Conservation (phyloP, 2,113 vertebrate species). For the Pangasianodon hypophthalmus region DNA sequence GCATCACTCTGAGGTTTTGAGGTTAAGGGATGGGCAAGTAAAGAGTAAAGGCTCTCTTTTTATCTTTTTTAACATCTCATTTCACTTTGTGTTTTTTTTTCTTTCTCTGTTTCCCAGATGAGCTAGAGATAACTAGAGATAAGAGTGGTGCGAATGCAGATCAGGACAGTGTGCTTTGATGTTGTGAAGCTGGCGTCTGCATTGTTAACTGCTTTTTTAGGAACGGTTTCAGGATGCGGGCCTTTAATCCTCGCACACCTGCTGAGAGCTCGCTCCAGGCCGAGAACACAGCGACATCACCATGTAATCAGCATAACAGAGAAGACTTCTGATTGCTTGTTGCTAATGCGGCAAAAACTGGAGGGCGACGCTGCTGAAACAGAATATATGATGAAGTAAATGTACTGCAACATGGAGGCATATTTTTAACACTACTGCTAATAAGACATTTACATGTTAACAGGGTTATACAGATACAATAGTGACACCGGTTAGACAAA, state of each 20-base stretch:
- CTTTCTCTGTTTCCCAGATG: neutral
- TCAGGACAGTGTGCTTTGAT: conserved; percentile 31
- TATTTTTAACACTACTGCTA: neutral
- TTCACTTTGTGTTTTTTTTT: neutral
- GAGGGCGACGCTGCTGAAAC: neutral
- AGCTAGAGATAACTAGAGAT: conserved; percentile 22
- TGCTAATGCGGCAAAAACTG: conserved; percentile 24
- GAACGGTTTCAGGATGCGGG: conserved; percentile 16
- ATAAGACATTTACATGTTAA: neutral
- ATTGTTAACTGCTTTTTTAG: conserved; percentile 31
- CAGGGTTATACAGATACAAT: neutral
- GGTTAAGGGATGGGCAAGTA: neutral
- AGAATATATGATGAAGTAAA: neutral
- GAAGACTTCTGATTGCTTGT: conserved; percentile 13
- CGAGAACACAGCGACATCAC: neutral
- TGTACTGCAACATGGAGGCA: neutral
- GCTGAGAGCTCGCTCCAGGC: conserved; percentile 35
- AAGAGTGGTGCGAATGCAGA: conserved; percentile 19
- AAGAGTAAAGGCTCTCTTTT: neutral
- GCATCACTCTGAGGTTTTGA: conserved; percentile 22
- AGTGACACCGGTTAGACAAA: neutral
- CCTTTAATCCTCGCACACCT: conserved; percentile 49
- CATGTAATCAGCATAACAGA: conserved; percentile 42
- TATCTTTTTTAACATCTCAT: neutral
- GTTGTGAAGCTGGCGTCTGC: conserved; percentile 34